Evolutionary conservation across 2,797 vertebrate genomes (phyloP).

Genomic region (Vireo griseus): DNA sequence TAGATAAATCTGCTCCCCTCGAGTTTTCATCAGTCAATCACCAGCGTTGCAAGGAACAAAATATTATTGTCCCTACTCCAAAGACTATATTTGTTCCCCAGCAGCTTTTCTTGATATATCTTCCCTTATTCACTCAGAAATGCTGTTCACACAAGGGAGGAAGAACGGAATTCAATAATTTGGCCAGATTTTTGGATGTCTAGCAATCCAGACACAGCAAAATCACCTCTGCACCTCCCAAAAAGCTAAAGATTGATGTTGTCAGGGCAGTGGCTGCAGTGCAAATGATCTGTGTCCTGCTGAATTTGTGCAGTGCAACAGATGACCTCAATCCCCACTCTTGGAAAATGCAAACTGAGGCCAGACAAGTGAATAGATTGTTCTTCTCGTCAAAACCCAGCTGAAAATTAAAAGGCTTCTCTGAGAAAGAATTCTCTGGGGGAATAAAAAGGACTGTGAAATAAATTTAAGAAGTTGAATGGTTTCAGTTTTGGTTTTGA

Average conservation of each 20-base stretch:
- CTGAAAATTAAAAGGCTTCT: neutral
- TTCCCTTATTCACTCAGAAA: neutral
- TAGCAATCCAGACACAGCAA: neutral
- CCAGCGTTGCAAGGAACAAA: neutral
- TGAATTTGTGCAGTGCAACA: neutral
- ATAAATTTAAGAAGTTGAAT: neutral
- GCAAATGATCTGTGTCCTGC: neutral
- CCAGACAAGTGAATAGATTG: neutral
- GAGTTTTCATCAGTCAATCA: neutral
- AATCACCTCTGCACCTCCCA: neutral
- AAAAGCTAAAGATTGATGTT: neutral
- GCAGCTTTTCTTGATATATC: neutral
- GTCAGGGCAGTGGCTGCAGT: neutral
- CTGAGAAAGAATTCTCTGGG: neutral
- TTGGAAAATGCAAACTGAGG: neutral
- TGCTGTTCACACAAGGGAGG: neutral
- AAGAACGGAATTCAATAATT: neutral
- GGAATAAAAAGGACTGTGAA: neutral
- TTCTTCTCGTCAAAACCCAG: neutral
- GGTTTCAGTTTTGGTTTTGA: neutral
- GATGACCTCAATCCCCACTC: neutral
- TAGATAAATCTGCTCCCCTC: neutral
- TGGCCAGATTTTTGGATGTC: neutral
- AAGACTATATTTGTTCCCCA: neutral
- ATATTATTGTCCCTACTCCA: neutral